These are phyloP conservation scores for Lontra canadensis DNA, from an alignment of 2,113 vertebrate species.

Conservation along the genomic window DNA sequence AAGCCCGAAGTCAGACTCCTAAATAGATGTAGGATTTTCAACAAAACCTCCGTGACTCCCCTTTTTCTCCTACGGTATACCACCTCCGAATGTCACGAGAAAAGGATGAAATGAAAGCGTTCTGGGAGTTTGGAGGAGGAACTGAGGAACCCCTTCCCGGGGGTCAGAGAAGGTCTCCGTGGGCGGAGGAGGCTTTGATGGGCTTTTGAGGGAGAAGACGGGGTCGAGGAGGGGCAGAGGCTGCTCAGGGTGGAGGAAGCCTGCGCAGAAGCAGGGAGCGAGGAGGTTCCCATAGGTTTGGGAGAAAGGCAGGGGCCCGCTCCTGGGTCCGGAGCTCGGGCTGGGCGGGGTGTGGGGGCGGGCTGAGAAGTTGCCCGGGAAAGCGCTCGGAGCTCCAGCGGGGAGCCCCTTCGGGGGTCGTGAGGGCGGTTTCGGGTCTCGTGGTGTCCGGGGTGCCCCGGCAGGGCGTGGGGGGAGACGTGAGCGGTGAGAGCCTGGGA, in stretches of 20 bases:
- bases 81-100: not conserved
- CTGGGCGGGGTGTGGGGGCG: too few species aligned
- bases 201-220: not conserved
- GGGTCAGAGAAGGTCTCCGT: not conserved
- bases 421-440: not conserved
- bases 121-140: not conserved
- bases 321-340: not conserved
- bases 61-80: not conserved
- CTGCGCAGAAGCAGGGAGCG: not conserved
- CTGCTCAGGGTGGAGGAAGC: not conserved
- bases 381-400: not conserved
- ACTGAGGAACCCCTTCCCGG: not conserved
- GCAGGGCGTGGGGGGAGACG: not conserved
- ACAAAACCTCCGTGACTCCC: not conserved
- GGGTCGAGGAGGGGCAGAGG: not conserved
- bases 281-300: not conserved
- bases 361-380: not conserved
- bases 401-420: not conserved
- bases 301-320: not conserved
- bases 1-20: not conserved
- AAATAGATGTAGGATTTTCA: not conserved
- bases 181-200: not conserved
- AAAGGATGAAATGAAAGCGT: not conserved
- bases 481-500: not conserved
- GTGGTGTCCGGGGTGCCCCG: not conserved